These are phyloP conservation scores for Notarius lentiginosus DNA, from an alignment of 2,113 vertebrate species.

Conservation along the genomic window DNA sequence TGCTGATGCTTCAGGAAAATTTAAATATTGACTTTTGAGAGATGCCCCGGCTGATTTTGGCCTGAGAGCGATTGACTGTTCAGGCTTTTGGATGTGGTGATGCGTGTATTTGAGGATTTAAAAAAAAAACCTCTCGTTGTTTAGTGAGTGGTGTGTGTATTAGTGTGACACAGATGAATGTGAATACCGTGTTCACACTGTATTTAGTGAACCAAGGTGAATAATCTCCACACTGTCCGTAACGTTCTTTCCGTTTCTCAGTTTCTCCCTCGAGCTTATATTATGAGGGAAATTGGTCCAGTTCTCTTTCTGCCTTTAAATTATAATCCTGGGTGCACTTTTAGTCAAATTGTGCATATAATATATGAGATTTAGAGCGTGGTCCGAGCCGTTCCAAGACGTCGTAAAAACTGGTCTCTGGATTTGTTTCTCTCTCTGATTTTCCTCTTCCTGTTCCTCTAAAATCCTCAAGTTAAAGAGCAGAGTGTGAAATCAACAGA, in stretches of 20 bases:
- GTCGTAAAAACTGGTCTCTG: slow-evolving; percentile 42
- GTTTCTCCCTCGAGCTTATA: not conserved
- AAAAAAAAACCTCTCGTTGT: no score
- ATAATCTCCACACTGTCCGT: no score
- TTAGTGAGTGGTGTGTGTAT: not conserved
- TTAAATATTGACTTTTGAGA: slow-evolving; percentile 1
- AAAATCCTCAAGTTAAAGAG: slow-evolving; percentile 37
- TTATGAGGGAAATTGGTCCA: not conserved
- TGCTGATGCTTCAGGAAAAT: slow-evolving; percentile 4
- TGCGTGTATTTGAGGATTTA: not conserved
- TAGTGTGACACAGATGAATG: slow-evolving; percentile 11
- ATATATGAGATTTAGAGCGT: slow-evolving; percentile 26
- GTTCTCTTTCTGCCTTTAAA: not conserved
- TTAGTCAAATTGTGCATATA: slow-evolving; percentile 48
- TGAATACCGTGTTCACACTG: slow-evolving; percentile 40
- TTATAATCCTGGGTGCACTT: slow-evolving; percentile 35
- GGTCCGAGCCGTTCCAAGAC: slow-evolving; percentile 18
- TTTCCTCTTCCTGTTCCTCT: slow-evolving; percentile 43
- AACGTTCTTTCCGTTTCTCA: no score
- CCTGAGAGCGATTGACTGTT: slow-evolving; percentile 2
- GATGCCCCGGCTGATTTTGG: not conserved
- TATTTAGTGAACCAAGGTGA: not conserved
- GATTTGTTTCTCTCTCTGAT: slow-evolving; percentile 33
- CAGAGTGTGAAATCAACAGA: slow-evolving; percentile 48
- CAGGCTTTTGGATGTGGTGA: not conserved